Conservation (phyloP, 2,797 vertebrate genomes). For the Meriones psammophilus region DNA sequence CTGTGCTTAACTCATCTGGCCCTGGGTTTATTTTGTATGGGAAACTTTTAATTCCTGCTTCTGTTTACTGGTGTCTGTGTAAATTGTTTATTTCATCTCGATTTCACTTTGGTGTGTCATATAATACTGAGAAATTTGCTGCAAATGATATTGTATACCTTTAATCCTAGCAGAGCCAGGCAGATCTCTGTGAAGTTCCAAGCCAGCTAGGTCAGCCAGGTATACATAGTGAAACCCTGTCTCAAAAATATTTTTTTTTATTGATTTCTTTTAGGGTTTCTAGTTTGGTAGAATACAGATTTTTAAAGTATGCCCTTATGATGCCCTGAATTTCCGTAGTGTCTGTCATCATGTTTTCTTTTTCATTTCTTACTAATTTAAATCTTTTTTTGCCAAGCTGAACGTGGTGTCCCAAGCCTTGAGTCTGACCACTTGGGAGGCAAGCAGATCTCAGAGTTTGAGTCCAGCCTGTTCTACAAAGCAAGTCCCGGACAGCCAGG, state of each 20-base stretch:
- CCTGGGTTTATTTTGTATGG: neutral
- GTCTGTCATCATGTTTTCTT: neutral
- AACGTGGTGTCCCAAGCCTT: no score
- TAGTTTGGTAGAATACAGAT: neutral
- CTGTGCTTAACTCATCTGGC: neutral
- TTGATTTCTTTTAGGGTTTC: neutral
- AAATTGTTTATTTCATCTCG: neutral
- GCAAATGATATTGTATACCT: neutral
- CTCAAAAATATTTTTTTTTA: neutral
- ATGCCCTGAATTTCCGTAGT: neutral
- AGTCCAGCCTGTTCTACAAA: no score
- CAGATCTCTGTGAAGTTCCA: neutral
- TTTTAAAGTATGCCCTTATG: neutral
- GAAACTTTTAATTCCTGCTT: neutral
- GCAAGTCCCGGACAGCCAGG: no score
- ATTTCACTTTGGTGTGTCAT: neutral
- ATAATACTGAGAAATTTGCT: neutral
- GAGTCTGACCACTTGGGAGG: no score
- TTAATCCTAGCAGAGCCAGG: neutral
- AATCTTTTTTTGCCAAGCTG: no score
- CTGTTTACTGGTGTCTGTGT: neutral
- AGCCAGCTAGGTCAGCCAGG: neutral
- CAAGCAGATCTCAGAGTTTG: no score
- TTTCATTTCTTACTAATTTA: neutral
- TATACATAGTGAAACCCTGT: neutral